A percentile compares a stretch with the other conserved stretches of the same genome.
Evolutionary conservation across 2,888 invertebrate species (phyloP).

Genomic region (Clanis bilineata): DNA sequence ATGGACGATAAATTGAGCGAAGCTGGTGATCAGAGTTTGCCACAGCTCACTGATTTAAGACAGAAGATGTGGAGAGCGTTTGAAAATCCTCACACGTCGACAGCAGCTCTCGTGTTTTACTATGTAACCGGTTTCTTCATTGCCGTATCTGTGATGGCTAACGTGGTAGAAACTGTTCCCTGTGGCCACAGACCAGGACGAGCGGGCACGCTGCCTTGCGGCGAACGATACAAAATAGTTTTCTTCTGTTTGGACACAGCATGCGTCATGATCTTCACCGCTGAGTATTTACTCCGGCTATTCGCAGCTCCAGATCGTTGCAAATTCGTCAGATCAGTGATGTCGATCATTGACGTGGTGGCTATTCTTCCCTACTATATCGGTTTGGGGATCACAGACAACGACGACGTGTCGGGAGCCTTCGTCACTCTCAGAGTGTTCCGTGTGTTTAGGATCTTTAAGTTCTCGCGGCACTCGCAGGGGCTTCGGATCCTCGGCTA

Average conservation of each 20-base stretch:
- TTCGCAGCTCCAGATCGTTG: constrained; percentile 99
- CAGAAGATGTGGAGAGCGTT: constrained; percentile 99
- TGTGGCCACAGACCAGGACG: constrained; percentile 94
- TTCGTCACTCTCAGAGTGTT: constrained; percentile 99
- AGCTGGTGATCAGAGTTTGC: constrained; percentile 94
- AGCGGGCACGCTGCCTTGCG: constrained; percentile 95
- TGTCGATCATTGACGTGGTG: constrained; percentile 99
- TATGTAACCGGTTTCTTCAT: constrained; percentile 99
- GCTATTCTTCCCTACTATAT: constrained; percentile 99
- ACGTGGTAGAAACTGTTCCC: constrained; percentile 98
- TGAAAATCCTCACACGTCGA: constrained; percentile 99
- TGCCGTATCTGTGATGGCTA: constrained; percentile 99
- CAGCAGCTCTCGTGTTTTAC: constrained; percentile 99
- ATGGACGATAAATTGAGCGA: constrained; percentile 98
- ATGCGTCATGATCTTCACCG: constrained; percentile 99
- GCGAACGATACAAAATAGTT: constrained; percentile 98
- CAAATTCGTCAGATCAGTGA: constrained; percentile 98
- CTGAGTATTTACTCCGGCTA: constrained; percentile 96
- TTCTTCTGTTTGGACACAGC: constrained; percentile 99
- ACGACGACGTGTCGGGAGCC: constrained; percentile 99
- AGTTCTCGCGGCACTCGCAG: constrained; percentile 99
- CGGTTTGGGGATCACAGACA: constrained; percentile 97
- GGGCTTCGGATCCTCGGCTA: constrained; percentile 99
- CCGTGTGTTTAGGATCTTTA: constrained; percentile 99
- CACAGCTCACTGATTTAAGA: constrained; percentile 92